A percentile compares a stretch with the other conserved stretches of the same genome.
phyloP scores from a whole-genome alignment of 2,113 vertebrate genomes.

The Aegithalos caudatus region DNA sequence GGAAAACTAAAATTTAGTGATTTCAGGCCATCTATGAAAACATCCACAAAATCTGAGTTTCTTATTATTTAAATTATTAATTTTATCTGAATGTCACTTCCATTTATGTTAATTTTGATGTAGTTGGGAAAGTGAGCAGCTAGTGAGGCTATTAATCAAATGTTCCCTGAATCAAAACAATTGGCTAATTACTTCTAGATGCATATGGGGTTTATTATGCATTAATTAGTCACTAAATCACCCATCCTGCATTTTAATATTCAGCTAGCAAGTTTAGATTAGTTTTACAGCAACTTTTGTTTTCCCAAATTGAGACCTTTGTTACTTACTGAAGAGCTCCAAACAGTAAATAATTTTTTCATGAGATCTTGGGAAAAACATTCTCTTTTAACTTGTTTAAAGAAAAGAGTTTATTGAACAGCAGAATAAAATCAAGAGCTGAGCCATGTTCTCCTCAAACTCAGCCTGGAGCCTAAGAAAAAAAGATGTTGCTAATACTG shows the following conservation, averaged over 20 bases:
- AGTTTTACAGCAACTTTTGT: slow-evolving; percentile 7
- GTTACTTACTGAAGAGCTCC: neutral
- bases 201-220: neutral
- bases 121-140: neutral
- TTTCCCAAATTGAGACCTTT: neutral
- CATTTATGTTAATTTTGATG: neutral
- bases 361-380: neutral
- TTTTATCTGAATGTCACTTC: neutral
- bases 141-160: slow-evolving; percentile 25
- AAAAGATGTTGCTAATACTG: neutral
- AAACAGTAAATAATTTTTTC: slow-evolving; percentile 6
- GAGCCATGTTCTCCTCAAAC: neutral
- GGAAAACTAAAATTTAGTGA: neutral
- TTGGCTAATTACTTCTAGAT: slow-evolving; percentile 6
- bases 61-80: neutral
- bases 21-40: neutral
- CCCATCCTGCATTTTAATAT: neutral
- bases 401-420: neutral
- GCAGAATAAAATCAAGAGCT: neutral
- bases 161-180: neutral
- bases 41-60: neutral
- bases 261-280: neutral
- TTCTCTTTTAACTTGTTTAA: neutral
- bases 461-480: neutral
- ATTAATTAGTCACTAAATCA: slow-evolving; percentile 11